Conservation (phyloP, 1,140 invertebrate species). For the Sycobia sp. region DNA sequence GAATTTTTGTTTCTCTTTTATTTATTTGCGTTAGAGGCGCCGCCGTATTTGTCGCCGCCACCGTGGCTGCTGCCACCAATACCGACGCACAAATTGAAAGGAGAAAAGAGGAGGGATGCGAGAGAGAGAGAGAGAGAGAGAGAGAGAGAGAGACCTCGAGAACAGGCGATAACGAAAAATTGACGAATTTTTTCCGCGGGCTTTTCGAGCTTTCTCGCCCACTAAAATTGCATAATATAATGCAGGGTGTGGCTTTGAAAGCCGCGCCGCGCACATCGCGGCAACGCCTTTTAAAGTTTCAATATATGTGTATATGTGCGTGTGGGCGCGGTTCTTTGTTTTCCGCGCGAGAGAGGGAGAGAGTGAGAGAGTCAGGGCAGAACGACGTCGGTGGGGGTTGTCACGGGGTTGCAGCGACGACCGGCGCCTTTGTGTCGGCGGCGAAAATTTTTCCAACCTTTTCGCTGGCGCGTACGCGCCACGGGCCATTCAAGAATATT, state of each 20-base stretch:
- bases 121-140: too few relatives aligned
- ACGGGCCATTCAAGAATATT: constrained; percentile 29
- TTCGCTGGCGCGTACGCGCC: not conserved
- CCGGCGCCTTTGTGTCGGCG: too few relatives aligned
- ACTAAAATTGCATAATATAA: constrained; percentile 1
- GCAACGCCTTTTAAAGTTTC: constrained; percentile 8
- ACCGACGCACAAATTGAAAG: not conserved
- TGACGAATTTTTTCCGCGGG: not conserved
- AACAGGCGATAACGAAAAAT: too few relatives aligned
- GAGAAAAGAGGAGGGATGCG: not conserved
- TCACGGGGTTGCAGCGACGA: not conserved
- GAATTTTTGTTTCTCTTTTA: not conserved
- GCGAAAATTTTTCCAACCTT: not conserved
- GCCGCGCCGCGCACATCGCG: not conserved
- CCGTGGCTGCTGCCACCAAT: not conserved
- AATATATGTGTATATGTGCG: too few relatives aligned
- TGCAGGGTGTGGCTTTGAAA: not conserved
- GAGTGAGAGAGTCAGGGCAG: too few relatives aligned
- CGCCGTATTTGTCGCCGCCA: not conserved
- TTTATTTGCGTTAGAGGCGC: not conserved
- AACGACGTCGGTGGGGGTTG: too few relatives aligned
- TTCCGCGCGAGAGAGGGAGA: too few relatives aligned
- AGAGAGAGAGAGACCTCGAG: too few relatives aligned
- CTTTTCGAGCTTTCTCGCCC: not conserved
- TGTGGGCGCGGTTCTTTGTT: constrained; percentile 11